Evolutionary conservation across 1,140 invertebrate species (phyloP).

Genomic region (Cydia strobilella): DNA sequence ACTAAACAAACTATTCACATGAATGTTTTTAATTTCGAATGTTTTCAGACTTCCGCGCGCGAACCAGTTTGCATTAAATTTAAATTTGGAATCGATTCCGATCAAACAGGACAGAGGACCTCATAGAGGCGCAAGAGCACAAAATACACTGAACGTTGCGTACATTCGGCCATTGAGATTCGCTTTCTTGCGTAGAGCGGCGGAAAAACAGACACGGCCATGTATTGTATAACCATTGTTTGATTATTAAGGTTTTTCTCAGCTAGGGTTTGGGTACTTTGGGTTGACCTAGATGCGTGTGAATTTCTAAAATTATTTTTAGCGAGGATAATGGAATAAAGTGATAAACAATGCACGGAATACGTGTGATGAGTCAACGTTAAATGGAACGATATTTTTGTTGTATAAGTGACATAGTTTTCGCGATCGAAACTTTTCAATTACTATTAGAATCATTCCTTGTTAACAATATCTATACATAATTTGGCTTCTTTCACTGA

Average conservation of each 20-base stretch:
- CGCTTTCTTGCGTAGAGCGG: conserved; percentile 66
- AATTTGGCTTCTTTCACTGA: too few relatives aligned
- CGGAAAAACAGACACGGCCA: conserved; percentile 58
- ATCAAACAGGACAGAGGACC: conserved; percentile 58
- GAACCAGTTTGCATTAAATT: conserved; percentile 25
- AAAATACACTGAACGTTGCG: conserved; percentile 65
- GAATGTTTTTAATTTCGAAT: neutral
- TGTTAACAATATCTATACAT: too few relatives aligned
- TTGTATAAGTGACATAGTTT: neutral
- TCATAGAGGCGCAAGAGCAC: conserved; percentile 62
- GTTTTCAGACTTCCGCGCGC: neutral
- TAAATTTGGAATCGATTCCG: conserved; percentile 35
- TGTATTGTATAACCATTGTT: conserved; percentile 37
- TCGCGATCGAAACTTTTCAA: too few relatives aligned
- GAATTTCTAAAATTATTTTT: conserved; percentile 6
- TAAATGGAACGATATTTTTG: neutral
- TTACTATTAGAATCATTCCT: too few relatives aligned
- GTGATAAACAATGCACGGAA: neutral
- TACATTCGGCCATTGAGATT: conserved; percentile 62
- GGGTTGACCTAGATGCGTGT: conserved; percentile 13
- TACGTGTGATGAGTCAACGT: neutral
- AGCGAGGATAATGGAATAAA: neutral
- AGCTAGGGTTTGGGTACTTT: neutral
- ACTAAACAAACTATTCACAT: neutral
- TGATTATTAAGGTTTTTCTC: conserved; percentile 26